Conservation (phyloP, 1,140 invertebrate species). For the Spodoptera litura region DNA sequence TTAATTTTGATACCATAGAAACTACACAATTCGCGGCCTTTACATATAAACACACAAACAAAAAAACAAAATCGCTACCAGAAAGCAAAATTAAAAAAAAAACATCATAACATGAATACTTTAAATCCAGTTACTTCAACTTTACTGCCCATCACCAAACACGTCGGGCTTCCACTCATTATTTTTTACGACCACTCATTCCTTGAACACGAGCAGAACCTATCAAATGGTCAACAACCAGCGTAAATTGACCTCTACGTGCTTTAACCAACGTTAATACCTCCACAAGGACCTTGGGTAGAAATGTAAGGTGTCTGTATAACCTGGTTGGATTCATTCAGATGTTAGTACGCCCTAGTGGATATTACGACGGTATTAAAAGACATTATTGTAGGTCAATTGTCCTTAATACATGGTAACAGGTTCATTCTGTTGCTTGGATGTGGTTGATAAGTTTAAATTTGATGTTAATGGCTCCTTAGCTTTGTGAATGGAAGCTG, state of each 20-base stretch:
- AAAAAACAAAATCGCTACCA: no score
- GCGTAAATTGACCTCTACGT: conserved; percentile 24
- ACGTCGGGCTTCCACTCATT: conserved; percentile 24
- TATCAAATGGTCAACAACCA: conserved; percentile 36
- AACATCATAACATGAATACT: no score
- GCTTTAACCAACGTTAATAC: not conserved
- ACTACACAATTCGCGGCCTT: no score
- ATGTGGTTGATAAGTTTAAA: not conserved
- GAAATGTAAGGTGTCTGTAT: not conserved
- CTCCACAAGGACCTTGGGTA: not conserved
- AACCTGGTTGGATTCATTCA: conserved; percentile 14
- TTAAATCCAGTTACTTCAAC: not conserved
- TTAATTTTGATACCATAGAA: no score
- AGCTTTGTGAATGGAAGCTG: not conserved
- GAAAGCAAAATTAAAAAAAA: no score
- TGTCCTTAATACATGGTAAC: conserved; percentile 7
- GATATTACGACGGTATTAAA: conserved; percentile 18
- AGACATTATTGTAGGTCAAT: conserved; percentile 25
- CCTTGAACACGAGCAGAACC: conserved; percentile 34
- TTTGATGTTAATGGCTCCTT: not conserved
- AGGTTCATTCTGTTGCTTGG: conserved; percentile 4
- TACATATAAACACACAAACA: no score
- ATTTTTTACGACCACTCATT: conserved; percentile 45
- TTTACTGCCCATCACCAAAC: conserved; percentile 21
- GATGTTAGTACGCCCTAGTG: conserved; percentile 30